Percentiles rank a stretch among this genome's conserved stretches.
Conservation (phyloP, 1,140 invertebrate genomes). For the Globodera ellingtonae region DNA sequence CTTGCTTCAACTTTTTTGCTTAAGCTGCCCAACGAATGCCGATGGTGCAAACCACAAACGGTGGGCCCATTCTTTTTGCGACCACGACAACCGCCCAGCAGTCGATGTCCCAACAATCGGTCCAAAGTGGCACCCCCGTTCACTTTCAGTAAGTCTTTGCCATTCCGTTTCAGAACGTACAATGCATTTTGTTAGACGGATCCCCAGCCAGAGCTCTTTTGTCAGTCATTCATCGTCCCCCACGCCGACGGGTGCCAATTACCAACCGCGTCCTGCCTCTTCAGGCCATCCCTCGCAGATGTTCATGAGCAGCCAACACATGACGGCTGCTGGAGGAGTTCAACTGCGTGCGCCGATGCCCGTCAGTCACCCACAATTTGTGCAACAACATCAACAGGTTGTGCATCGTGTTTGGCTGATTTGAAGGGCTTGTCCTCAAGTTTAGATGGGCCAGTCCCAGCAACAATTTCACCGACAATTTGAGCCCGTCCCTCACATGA, state of each 20-base stretch:
- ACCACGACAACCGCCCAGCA: neutral
- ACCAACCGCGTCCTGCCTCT: neutral
- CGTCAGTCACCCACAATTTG: neutral
- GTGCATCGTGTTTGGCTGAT: conserved; percentile 12
- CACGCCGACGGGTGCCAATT: neutral
- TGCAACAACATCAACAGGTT: conserved; percentile 33
- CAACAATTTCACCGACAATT: conserved; percentile 18
- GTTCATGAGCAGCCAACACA: neutral
- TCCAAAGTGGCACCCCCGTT: neutral
- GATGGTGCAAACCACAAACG: conserved; percentile 1
- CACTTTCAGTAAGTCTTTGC: conserved; percentile 22
- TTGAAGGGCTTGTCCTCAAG: neutral
- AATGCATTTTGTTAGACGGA: conserved; percentile 27
- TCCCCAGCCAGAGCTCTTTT: conserved; percentile 40
- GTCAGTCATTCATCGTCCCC: conserved; percentile 3
- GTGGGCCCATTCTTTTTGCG: neutral
- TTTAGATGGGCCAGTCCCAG: conserved; percentile 14
- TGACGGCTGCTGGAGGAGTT: neutral
- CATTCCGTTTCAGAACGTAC: neutral
- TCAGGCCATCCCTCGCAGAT: conserved; percentile 15
- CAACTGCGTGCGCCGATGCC: neutral
- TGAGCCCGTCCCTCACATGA: neutral
- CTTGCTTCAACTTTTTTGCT: neutral
- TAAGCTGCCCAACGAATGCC: conserved; percentile 24
- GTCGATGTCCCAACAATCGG: neutral